phyloP scores from a whole-genome alignment of 2,888 invertebrate species.

The Stratiomys singularior region DNA sequence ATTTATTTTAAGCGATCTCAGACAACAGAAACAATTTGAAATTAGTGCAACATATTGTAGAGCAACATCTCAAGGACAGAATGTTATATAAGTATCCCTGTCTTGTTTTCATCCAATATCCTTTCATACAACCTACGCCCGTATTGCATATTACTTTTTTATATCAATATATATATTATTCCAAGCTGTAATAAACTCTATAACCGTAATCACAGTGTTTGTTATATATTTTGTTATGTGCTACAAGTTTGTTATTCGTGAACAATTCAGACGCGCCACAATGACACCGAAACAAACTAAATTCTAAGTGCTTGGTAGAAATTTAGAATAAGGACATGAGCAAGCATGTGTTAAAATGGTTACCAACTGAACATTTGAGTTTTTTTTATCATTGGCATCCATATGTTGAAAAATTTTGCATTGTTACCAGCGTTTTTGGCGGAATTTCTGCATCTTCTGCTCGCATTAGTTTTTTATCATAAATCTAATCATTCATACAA shows the following conservation, averaged over 20 bases:
- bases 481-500: not conserved
- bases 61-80: not conserved
- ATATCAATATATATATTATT: constrained; percentile 25
- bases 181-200: constrained; percentile 24
- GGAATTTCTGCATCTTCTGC: not conserved
- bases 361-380: no score
- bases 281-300: no score
- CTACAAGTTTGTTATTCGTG: not conserved
- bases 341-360: no score
- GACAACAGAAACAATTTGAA: not conserved
- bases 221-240: constrained; percentile 8
- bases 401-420: no score
- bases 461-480: not conserved
- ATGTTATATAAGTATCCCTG: not conserved
- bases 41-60: constrained; percentile 7
- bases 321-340: no score
- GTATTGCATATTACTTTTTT: constrained; percentile 18
- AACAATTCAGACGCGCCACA: not conserved
- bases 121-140: not conserved
- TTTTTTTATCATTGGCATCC: no score
- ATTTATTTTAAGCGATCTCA: not conserved
- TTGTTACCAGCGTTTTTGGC: not conserved
- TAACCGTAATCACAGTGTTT: constrained; percentile 22
- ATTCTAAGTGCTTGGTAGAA: no score
- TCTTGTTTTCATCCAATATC: not conserved